Percentiles rank a stretch among this genome's conserved stretches.
Evolutionary conservation across 2,113 vertebrate genomes (phyloP).

Genomic region (Perccottus glenii): DNA sequence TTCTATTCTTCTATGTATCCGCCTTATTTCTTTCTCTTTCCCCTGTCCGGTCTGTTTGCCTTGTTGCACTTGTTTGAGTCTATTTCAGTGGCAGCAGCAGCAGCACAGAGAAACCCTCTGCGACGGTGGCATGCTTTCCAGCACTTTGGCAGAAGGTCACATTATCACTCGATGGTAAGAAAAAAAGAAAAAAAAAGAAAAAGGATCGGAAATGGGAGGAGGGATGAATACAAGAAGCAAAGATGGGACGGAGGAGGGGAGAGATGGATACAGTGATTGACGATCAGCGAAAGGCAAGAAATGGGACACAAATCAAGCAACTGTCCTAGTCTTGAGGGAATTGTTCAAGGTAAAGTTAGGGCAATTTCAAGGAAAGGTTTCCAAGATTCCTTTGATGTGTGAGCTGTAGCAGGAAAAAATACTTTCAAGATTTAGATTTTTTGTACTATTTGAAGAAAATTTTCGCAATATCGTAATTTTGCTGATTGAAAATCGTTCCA

Average conservation of each 20-base stretch:
- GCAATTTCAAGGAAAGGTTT: not conserved
- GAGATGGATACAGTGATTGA: conserved; percentile 41
- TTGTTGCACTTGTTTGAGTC: conserved; percentile 81
- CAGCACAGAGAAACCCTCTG: conserved; percentile 71
- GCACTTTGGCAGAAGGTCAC: conserved; percentile 84
- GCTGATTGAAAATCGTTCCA: no score
- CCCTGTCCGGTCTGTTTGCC: conserved; percentile 33
- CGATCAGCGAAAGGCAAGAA: conserved; percentile 8
- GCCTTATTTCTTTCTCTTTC: conserved; percentile 24
- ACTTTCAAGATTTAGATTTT: no score
- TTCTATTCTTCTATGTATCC: not conserved
- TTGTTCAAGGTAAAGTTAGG: not conserved
- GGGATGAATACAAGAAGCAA: conserved; percentile 42
- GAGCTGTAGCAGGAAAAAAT: no score
- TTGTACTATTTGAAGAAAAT: no score
- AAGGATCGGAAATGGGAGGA: conserved; percentile 19
- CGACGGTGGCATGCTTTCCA: conserved; percentile 78
- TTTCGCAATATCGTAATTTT: no score
- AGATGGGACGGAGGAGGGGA: conserved; percentile 47
- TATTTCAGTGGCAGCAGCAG: conserved; percentile 76
- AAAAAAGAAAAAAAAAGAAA: conserved; percentile 6
- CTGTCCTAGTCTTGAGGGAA: conserved; percentile 1
- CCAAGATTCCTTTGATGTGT: no score
- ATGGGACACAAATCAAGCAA: conserved; percentile 9
- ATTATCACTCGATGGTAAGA: conserved; percentile 64